Conservation (phyloP, 2,113 vertebrate genomes). For the Gulo gulo region DNA sequence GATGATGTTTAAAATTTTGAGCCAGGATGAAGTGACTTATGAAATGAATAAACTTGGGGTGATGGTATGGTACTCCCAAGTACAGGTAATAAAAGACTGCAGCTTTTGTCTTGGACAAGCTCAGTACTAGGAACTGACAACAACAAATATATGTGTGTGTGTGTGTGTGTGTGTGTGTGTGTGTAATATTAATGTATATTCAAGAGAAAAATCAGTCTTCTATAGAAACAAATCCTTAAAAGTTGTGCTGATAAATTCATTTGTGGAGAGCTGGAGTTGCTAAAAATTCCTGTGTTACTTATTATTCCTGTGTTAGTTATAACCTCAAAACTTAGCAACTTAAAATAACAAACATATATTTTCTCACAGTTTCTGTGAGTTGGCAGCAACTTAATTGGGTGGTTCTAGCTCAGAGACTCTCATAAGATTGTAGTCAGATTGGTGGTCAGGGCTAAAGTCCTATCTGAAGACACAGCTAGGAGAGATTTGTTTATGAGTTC, state of each 20-base stretch:
- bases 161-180: too few species aligned
- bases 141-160: too few species aligned
- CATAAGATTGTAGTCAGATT: neutral
- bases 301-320: neutral
- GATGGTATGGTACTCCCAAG: too few species aligned
- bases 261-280: neutral
- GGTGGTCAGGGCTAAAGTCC: neutral
- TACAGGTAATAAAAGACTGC: too few species aligned
- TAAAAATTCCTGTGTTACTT: neutral
- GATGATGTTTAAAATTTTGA: neutral
- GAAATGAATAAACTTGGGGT: neutral
- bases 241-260: neutral
- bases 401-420: neutral
- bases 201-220: neutral
- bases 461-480: neutral
- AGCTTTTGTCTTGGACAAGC: too few species aligned
- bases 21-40: neutral
- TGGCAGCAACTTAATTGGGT: neutral
- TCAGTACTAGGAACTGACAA: too few species aligned
- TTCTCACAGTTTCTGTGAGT: neutral
- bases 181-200: neutral
- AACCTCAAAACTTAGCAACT: neutral
- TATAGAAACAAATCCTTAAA: neutral
- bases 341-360: neutral
- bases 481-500: neutral